phyloP scores from a whole-genome alignment of 2,888 invertebrate species.

The Opisthograptis luteolata region DNA sequence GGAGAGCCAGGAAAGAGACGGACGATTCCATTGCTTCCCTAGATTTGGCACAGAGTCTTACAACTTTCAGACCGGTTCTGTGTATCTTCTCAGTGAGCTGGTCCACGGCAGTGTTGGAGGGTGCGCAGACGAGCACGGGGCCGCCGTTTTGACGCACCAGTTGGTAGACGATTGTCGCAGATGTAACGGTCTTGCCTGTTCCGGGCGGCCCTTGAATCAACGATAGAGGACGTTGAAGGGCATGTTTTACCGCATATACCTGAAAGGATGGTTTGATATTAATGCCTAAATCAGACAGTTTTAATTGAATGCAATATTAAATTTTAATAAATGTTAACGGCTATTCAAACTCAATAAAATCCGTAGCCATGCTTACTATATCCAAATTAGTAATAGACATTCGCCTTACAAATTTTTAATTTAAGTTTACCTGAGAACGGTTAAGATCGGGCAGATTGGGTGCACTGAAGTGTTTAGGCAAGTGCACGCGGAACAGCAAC shows the following conservation, averaged over 20 bases:
- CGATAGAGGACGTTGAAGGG: slow-evolving; percentile 96
- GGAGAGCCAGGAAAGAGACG: slow-evolving; percentile 97
- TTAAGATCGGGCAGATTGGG: slow-evolving; percentile 99
- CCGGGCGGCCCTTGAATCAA: slow-evolving; percentile 99
- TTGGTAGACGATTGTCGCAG: slow-evolving; percentile 99
- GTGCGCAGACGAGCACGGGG: slow-evolving; percentile 98
- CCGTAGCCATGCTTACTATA: no score
- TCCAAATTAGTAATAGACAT: no score
- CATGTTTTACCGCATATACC: slow-evolving; percentile 99
- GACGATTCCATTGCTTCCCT: slow-evolving; percentile 99
- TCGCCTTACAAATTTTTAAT: no score
- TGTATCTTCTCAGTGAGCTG: slow-evolving; percentile 99
- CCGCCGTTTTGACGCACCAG: slow-evolving; percentile 97
- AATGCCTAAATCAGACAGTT: no score
- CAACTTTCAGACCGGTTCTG: slow-evolving; percentile 96
- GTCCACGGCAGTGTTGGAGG: slow-evolving; percentile 99
- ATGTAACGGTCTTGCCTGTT: slow-evolving; percentile 99
- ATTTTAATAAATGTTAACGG: no score
- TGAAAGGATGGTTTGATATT: no score
- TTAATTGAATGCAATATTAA: no score
- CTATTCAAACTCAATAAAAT: no score
- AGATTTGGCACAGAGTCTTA: slow-evolving; percentile 98
- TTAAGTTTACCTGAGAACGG: slow-evolving; percentile 90
- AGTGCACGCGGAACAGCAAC: slow-evolving; percentile 93
- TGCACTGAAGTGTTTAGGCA: slow-evolving; percentile 98